A percentile compares a stretch with the other conserved stretches of the same genome.
Conservation (phyloP, 2,888 invertebrate genomes). For the Harpalus rufipes region DNA sequence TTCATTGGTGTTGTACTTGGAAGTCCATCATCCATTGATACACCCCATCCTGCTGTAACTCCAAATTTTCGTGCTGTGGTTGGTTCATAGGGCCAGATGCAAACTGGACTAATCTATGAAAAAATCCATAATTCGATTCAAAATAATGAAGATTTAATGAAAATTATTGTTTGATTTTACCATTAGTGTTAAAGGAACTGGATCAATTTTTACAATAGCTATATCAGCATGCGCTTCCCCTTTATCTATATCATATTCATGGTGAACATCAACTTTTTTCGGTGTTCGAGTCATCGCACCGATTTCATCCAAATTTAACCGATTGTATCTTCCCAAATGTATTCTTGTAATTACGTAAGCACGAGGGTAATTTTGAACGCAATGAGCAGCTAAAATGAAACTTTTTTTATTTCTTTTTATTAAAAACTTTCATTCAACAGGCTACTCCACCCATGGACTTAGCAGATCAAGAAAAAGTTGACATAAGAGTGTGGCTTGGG, state of each 20-base stretch:
- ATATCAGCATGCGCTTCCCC: slow-evolving; percentile 46
- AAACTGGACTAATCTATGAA: slow-evolving; percentile 37
- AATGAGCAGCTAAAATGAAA: slow-evolving; percentile 45
- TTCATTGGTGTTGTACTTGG: slow-evolving; percentile 2
- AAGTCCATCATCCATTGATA: neutral
- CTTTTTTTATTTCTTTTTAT: too few relatives aligned
- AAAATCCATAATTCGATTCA: neutral
- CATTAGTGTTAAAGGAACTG: neutral
- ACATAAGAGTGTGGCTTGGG: too few relatives aligned
- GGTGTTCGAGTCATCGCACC: neutral
- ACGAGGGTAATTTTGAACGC: neutral
- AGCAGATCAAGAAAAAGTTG: too few relatives aligned
- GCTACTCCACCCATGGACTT: too few relatives aligned
- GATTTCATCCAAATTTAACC: neutral
- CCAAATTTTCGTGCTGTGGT: neutral
- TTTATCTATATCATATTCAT: slow-evolving; percentile 4
- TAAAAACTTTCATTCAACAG: too few relatives aligned
- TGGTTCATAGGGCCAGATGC: slow-evolving; percentile 9
- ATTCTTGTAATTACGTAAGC: neutral
- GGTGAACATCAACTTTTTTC: neutral
- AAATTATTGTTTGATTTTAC: neutral
- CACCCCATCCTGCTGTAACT: slow-evolving; percentile 35
- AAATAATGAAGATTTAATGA: neutral
- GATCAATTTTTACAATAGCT: slow-evolving; percentile 17
- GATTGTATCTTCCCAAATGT: slow-evolving; percentile 30